These are phyloP conservation scores for Mythimna lalbum DNA, from an alignment of 2,888 invertebrate genomes.

Conservation along the genomic window DNA sequence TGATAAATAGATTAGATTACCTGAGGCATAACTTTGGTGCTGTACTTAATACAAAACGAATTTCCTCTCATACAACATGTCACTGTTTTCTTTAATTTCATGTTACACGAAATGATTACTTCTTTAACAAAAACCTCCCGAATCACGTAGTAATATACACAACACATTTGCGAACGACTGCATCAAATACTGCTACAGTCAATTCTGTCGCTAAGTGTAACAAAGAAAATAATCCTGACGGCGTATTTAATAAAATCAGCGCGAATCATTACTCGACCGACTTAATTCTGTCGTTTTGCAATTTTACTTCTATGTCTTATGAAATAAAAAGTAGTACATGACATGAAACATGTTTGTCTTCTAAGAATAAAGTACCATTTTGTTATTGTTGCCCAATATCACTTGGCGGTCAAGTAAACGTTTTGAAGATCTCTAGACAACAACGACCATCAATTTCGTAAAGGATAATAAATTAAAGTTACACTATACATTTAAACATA, in stretches of 20 bases:
- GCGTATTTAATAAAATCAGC: slow-evolving; percentile 81
- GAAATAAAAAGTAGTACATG: slow-evolving; percentile 80
- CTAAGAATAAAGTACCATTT: slow-evolving; percentile 56
- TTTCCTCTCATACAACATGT: slow-evolving; percentile 84
- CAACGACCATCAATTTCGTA: neutral
- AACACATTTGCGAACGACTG: slow-evolving; percentile 77
- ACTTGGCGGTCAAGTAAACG: slow-evolving; percentile 11
- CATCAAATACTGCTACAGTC: slow-evolving; percentile 72
- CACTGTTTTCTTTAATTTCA: slow-evolving; percentile 87
- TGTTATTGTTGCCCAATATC: slow-evolving; percentile 44
- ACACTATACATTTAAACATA: neutral
- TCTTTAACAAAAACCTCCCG: slow-evolving; percentile 55
- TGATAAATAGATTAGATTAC: slow-evolving; percentile 52
- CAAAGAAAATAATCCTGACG: slow-evolving; percentile 78
- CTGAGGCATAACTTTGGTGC: slow-evolving; percentile 69
- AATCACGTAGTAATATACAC: slow-evolving; percentile 71
- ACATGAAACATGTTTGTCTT: slow-evolving; percentile 63
- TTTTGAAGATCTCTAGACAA: slow-evolving; percentile 10
- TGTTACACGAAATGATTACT: slow-evolving; percentile 72
- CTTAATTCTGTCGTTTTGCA: slow-evolving; percentile 77
- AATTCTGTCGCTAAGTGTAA: slow-evolving; percentile 78
- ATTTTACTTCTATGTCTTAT: slow-evolving; percentile 73
- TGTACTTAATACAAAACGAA: slow-evolving; percentile 79
- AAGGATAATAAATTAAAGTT: neutral
- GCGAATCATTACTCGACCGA: slow-evolving; percentile 83